Evolutionary conservation across 1,140 invertebrate species (phyloP).

Genomic region (Plectus sambesii): DNA sequence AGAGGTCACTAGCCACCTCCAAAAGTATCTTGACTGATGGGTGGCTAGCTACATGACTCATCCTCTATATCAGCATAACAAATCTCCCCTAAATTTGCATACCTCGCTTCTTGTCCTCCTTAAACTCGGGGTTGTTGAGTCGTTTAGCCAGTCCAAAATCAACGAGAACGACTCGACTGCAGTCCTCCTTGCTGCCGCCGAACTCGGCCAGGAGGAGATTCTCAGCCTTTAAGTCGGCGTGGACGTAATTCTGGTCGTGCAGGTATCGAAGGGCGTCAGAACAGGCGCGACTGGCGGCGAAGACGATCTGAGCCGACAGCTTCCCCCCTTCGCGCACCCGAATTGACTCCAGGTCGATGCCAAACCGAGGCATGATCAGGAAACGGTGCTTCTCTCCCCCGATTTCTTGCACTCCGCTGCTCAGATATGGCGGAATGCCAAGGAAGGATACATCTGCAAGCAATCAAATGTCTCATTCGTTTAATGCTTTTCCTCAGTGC

Average conservation of each 20-base stretch:
- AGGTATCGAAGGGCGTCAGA: slow-evolving; percentile 34
- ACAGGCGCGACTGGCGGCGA: no score
- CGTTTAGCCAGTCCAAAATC: slow-evolving; percentile 83
- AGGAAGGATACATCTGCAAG: neutral
- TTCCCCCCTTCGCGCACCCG: no score
- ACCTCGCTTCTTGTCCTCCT: no score
- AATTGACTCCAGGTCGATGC: neutral
- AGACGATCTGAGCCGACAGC: no score
- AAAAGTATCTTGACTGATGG: no score
- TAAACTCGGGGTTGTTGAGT: slow-evolving; percentile 60
- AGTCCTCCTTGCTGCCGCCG: slow-evolving; percentile 46
- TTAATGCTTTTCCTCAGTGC: no score
- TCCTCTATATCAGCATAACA: no score
- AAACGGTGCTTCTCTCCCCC: neutral
- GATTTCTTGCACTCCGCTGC: neutral
- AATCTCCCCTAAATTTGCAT: no score
- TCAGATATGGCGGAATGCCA: neutral
- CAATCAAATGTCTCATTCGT: no score
- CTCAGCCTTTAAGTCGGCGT: slow-evolving; percentile 48
- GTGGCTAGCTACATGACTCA: no score
- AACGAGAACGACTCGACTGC: slow-evolving; percentile 66
- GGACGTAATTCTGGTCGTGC: slow-evolving; percentile 40
- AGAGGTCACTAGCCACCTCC: no score
- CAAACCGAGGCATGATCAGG: neutral
- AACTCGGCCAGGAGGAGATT: slow-evolving; percentile 44